Percentiles rank a stretch among this genome's conserved stretches.
Conservation (phyloP, 2,797 vertebrate genomes). For the Morus bassanus region DNA sequence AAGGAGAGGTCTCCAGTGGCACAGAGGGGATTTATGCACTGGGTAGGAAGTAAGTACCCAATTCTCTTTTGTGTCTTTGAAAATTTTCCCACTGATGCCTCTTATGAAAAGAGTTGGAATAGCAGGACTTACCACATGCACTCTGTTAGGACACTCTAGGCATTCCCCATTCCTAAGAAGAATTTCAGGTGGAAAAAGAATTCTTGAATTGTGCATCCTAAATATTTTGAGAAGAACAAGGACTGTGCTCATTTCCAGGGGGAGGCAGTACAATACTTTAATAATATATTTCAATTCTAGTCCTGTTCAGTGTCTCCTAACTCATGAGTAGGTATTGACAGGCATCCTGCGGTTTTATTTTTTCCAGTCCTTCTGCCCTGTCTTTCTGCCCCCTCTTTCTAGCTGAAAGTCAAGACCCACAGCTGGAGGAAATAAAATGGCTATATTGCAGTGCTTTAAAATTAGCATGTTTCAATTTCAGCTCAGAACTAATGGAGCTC, state of each 20-base stretch:
- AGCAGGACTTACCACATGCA: background rate
- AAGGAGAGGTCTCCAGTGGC: background rate
- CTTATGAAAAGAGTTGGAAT: background rate
- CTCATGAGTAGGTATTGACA: conserved; percentile 44
- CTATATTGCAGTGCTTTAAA: conserved; percentile 60
- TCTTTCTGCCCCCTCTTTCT: conserved; percentile 22
- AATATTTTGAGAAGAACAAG: background rate
- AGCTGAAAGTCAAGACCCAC: conserved; percentile 56
- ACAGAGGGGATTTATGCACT: background rate
- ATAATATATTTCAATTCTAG: background rate
- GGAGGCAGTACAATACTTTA: background rate
- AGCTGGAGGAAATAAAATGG: conserved; percentile 70
- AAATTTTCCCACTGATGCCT: background rate
- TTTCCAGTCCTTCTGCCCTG: background rate
- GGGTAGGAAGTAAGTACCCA: background rate
- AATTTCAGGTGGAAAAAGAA: background rate
- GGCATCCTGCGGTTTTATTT: conserved; percentile 37
- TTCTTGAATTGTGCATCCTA: background rate
- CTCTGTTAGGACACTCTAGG: background rate
- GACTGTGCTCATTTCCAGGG: background rate
- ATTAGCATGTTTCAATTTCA: conserved; percentile 55
- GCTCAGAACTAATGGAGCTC: background rate
- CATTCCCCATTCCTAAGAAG: background rate
- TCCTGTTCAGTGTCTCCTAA: background rate
- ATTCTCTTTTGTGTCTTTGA: background rate